phyloP scores from a whole-genome alignment of 2,113 vertebrate species.

The Scomber colias region DNA sequence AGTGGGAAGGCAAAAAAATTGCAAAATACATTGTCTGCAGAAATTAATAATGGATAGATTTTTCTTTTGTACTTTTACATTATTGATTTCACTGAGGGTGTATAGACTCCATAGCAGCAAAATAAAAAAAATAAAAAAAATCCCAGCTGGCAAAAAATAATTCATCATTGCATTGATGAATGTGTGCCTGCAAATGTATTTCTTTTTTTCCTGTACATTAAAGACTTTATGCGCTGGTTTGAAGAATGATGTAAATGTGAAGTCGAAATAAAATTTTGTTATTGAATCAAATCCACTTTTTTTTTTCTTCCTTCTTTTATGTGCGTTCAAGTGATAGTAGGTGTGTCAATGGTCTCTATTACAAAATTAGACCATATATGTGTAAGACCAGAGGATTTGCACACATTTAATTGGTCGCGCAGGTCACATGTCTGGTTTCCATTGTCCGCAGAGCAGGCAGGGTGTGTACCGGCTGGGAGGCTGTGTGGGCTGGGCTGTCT shows the following conservation, averaged over 20 bases:
- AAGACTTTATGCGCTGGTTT: constrained; percentile 38
- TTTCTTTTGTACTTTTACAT: constrained; percentile 53
- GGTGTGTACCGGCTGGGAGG: constrained; percentile 70
- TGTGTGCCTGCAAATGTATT: constrained; percentile 51
- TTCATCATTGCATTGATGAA: constrained; percentile 30
- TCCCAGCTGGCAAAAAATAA: constrained; percentile 10
- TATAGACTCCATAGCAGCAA: constrained; percentile 1
- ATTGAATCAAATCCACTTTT: constrained; percentile 29
- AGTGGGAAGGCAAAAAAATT: constrained; percentile 9
- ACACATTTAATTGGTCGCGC: constrained; percentile 49
- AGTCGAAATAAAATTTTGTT: constrained; percentile 63
- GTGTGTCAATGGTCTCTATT: background rate
- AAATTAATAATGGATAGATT: background rate
- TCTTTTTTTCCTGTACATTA: constrained; percentile 64
- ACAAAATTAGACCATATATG: constrained; percentile 17
- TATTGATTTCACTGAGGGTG: constrained; percentile 44
- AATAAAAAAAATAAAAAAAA: constrained; percentile 7
- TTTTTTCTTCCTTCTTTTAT: background rate
- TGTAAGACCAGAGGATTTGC: background rate
- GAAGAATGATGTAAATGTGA: constrained; percentile 70
- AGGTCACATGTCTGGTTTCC: constrained; percentile 71
- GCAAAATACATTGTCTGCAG: background rate
- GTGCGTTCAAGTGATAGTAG: background rate
- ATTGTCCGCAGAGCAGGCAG: constrained; percentile 83
- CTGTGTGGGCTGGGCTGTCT: constrained; percentile 55